These are phyloP conservation scores for Esox niger DNA, from an alignment of 2,113 vertebrate species.

Conservation along the genomic window DNA sequence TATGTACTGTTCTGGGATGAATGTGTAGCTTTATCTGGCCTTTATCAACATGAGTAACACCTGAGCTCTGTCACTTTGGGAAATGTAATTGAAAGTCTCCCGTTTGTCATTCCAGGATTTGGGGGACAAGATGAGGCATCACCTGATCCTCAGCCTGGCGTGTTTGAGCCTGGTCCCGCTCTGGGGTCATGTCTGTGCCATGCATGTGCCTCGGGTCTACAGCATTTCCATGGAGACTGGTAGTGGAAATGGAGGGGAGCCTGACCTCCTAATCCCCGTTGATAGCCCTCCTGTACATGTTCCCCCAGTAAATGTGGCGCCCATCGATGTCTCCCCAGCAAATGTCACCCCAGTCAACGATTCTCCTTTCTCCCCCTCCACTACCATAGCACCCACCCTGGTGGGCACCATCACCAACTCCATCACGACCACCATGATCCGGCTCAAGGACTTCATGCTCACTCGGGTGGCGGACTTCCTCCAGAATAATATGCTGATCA, in stretches of 20 bases:
- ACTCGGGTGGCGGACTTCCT: constrained; percentile 85
- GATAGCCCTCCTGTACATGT: constrained; percentile 27
- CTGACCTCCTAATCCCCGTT: constrained; percentile 68
- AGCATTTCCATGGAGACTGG: constrained; percentile 68
- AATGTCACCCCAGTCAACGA: constrained; percentile 18
- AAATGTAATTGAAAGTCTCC: not conserved
- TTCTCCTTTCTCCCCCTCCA: constrained; percentile 51
- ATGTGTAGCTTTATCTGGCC: too few species aligned
- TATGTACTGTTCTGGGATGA: not conserved
- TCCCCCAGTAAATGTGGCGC: constrained; percentile 35
- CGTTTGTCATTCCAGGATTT: constrained; percentile 48
- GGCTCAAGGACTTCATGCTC: constrained; percentile 76
- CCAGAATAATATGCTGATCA: constrained; percentile 84
- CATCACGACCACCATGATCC: constrained; percentile 77
- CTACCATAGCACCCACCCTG: constrained; percentile 23
- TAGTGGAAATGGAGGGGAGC: constrained; percentile 74
- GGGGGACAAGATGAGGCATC: constrained; percentile 55
- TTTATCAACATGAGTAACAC: too few species aligned
- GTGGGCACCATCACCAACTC: constrained; percentile 62
- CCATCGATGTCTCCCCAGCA: constrained; percentile 43
- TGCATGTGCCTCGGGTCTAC: constrained; percentile 56
- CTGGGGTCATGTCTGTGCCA: constrained; percentile 18
- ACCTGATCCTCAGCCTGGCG: constrained; percentile 36
- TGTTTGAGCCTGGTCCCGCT: constrained; percentile 61
- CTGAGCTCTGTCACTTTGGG: too few species aligned